Evolutionary conservation across 2,113 vertebrate genomes (phyloP).

Genomic region (Laterallus jamaicensis): DNA sequence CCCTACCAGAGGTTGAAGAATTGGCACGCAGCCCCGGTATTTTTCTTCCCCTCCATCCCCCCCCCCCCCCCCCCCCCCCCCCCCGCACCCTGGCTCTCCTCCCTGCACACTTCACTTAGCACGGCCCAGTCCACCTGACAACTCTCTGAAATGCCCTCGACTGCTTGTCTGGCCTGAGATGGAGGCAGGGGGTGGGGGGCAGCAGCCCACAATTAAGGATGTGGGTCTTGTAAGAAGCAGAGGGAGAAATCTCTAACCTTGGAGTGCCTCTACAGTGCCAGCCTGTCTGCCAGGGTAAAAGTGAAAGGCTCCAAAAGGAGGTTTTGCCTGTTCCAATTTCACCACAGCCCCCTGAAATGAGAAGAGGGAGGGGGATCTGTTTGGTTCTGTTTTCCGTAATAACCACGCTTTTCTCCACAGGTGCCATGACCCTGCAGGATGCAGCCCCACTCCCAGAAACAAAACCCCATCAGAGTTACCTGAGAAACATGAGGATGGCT

Average conservation of each 20-base stretch:
- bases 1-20: slow-evolving; percentile 54
- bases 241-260: background rate
- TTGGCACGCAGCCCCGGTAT: background rate
- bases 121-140: slow-evolving; percentile 65
- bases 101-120: slow-evolving; percentile 71
- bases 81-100: background rate
- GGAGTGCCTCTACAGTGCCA: background rate
- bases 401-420: background rate
- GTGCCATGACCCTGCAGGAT: background rate
- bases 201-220: background rate
- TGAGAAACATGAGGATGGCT: background rate
- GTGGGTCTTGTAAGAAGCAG: background rate
- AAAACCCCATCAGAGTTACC: background rate
- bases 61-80: too few relatives aligned
- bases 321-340: background rate
- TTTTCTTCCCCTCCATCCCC: slow-evolving; percentile 9
- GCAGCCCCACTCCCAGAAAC: background rate
- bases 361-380: background rate
- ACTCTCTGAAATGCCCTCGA: slow-evolving; percentile 8
- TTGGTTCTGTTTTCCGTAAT: background rate
- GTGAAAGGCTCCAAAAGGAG: background rate
- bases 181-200: background rate
- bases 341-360: background rate
- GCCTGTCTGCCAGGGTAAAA: background rate
- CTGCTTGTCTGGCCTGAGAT: slow-evolving; percentile 32